These are phyloP conservation scores for Cacatua alba DNA, from an alignment of 2,113 vertebrate species.

Conservation along the genomic window DNA sequence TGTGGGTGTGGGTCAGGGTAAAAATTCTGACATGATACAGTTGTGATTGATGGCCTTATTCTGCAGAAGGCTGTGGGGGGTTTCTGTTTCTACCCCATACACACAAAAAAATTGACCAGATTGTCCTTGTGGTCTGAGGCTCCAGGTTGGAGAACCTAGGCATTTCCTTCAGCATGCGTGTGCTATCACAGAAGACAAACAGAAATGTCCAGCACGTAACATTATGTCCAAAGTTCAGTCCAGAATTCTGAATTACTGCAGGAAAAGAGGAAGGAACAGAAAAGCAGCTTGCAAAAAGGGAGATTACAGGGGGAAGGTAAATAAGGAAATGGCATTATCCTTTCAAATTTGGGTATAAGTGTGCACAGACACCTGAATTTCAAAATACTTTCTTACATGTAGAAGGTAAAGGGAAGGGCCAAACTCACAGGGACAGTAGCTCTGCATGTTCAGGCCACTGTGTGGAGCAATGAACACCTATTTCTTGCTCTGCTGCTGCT, in stretches of 20 bases:
- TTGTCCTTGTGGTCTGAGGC: background rate
- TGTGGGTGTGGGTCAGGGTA: background rate
- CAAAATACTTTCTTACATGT: background rate
- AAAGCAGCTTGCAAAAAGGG: background rate
- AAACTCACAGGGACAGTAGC: background rate
- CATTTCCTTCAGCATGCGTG: background rate
- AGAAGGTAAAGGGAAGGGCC: background rate
- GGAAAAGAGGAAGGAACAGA: background rate
- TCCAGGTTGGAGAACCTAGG: background rate
- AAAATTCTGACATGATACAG: background rate
- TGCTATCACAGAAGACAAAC: background rate
- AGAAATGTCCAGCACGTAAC: background rate
- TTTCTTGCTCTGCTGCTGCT: background rate
- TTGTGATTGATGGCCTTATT: background rate
- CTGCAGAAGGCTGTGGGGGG: background rate
- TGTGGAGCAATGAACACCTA: background rate
- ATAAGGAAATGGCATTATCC: background rate
- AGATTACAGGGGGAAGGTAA: background rate
- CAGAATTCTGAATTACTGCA: background rate
- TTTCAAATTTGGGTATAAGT: background rate
- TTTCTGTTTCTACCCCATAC: background rate
- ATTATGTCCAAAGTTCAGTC: background rate
- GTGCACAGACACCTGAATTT: background rate
- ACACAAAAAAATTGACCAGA: background rate
- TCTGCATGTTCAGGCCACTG: background rate